phyloP scores from a whole-genome alignment of 2,113 vertebrate genomes.

The Hemiprocne comata region DNA sequence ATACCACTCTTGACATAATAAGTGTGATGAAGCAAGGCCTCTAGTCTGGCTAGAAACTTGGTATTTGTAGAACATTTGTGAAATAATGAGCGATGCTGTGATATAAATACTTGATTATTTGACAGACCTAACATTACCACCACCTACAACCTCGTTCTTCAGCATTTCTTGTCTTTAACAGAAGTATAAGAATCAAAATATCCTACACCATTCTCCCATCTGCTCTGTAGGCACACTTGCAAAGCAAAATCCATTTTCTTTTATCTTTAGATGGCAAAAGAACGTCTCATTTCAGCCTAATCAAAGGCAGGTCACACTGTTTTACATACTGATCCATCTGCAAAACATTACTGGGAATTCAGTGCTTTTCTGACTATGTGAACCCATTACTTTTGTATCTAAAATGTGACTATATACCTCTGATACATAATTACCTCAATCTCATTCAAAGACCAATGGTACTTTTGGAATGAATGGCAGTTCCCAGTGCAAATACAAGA shows the following conservation, averaged over 20 bases:
- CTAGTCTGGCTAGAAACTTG: background rate
- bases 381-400: background rate
- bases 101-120: slow-evolving; percentile 59
- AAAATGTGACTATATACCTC: background rate
- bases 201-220: slow-evolving; percentile 16
- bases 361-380: background rate
- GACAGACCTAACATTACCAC: background rate
- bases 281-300: background rate
- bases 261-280: slow-evolving; percentile 3
- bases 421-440: background rate
- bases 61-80: slow-evolving; percentile 13
- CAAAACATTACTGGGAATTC: background rate
- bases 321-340: slow-evolving; percentile 32
- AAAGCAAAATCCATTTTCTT: background rate
- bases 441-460: background rate
- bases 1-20: background rate
- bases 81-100: background rate
- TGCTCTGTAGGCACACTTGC: background rate
- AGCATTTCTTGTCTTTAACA: background rate
- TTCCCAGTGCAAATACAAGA: background rate
- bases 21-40: background rate
- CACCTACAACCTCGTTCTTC: slow-evolving; percentile 31
- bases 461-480: background rate
- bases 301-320: background rate
- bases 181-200: slow-evolving; percentile 25